Conservation (phyloP, 2,888 invertebrate genomes). For the Hemaris fuciformis region DNA sequence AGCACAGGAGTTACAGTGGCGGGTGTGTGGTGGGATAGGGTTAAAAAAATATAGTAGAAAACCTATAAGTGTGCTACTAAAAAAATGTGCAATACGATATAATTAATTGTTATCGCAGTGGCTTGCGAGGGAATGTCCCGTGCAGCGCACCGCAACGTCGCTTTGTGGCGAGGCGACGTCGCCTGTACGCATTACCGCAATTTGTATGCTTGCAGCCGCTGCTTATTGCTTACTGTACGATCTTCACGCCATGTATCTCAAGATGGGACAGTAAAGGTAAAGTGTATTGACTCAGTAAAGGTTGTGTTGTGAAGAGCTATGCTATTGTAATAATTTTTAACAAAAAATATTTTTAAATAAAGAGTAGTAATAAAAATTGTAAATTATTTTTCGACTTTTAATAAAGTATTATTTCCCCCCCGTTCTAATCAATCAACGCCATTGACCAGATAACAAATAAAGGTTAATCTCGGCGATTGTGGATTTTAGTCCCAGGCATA, state of each 20-base stretch:
- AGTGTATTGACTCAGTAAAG: not conserved
- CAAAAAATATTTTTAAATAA: too few species aligned
- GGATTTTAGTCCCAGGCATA: too few species aligned
- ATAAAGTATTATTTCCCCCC: too few species aligned
- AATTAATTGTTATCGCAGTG: not conserved
- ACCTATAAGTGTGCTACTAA: not conserved
- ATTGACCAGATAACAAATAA: too few species aligned
- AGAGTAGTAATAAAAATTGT: too few species aligned
- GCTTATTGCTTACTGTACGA: not conserved
- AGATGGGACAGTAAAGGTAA: not conserved
- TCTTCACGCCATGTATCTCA: not conserved
- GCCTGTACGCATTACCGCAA: conserved; percentile 5
- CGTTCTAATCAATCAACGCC: too few species aligned
- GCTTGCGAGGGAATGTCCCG: not conserved
- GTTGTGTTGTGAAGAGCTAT: too few species aligned
- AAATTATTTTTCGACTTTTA: too few species aligned
- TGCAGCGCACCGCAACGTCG: conserved; percentile 2
- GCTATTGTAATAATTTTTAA: too few species aligned
- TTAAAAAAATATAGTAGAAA: not conserved
- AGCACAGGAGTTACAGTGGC: too few species aligned
- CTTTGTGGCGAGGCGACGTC: not conserved
- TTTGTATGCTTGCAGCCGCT: not conserved
- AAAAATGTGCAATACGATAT: not conserved
- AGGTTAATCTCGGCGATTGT: too few species aligned
- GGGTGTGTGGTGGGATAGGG: too few species aligned